Conservation (phyloP, 2,888 invertebrate species). For the Leuctra nigra region DNA sequence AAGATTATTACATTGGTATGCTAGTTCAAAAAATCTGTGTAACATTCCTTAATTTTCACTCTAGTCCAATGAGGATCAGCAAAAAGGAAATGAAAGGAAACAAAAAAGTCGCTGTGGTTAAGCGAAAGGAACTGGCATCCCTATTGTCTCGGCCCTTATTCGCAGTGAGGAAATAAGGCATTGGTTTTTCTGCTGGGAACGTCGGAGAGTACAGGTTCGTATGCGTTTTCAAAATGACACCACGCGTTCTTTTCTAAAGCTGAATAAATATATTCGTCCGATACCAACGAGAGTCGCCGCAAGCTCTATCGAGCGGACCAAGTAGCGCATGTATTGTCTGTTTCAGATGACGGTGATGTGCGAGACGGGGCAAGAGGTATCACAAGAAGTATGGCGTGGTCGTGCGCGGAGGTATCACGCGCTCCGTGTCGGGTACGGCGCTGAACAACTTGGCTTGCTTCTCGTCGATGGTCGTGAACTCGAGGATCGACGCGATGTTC, state of each 20-base stretch:
- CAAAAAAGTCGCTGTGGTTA: conserved; percentile 33
- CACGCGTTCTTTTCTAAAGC: no score
- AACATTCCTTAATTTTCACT: no score
- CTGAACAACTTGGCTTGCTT: conserved; percentile 81
- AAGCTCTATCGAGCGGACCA: no score
- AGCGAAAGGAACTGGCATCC: conserved; percentile 46
- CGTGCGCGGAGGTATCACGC: conserved; percentile 87
- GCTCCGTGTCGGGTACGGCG: conserved; percentile 91
- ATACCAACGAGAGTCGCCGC: no score
- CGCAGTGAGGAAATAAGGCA: conserved; percentile 38
- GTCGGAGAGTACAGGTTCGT: no score
- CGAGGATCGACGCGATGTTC: conserved; percentile 94
- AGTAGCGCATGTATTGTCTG: neutral
- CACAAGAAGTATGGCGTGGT: conserved; percentile 97
- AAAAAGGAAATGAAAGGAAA: conserved; percentile 3
- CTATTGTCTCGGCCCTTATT: conserved; percentile 55
- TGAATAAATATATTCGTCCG: no score
- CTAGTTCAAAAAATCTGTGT: no score
- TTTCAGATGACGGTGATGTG: conserved; percentile 14
- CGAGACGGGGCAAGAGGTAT: conserved; percentile 27
- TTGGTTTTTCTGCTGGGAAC: no score
- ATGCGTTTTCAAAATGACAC: no score
- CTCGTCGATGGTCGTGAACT: conserved; percentile 73
- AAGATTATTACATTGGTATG: no score
- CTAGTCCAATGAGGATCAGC: conserved; percentile 19